Base-by-base conservation (phyloP, 2,113 vertebrate genomes). In the Datnioides undecimradiatus region DNA sequence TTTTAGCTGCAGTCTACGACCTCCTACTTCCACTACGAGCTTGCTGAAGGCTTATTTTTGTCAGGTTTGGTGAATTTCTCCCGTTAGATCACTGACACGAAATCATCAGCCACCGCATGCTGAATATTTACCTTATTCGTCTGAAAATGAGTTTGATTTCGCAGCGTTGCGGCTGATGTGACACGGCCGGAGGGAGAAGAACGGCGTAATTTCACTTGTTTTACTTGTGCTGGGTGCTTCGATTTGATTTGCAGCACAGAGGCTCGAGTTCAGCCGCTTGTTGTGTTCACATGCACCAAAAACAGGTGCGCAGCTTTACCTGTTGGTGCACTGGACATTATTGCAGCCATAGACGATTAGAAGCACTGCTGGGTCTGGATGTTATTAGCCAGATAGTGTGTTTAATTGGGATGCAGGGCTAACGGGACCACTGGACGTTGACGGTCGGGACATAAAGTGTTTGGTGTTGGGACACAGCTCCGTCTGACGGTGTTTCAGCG, bases 1-100 rank as follows among this genome's bases (percentile, higher is more conserved):
- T 83, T 88, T 84, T 83, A 81, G 82, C 88, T 66, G 12, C 40
- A 58, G 71, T 79, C 62, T 65, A 23, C 80, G 74, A 55, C 64
- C 45, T 73, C 57, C 73, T 64, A 36, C 70, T n/a, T 83, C 54
- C 60, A 71, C 52, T 40, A 48, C 48, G 8, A 81, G 33, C 68
- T 49, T n/a, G 62, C 79, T 57, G 46, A 34, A 55, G 75, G 58
- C 74, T 84, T 76, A 23, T 73, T 73, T 84, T 74, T 76, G 57
- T 79, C 52, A 51, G 38, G 45, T 48, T 65, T 11, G 66, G 21
- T 38, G 66, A 23, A 38, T 73, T 16, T 62, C 25, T n/a, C n/a
- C 25, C 16, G 0, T 40, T 29, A 31, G 31, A 68, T 73, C 57
- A 46, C 80, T 12, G 14, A 49, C 68, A 63, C 10, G 41, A 51